Percentiles rank a stretch among this genome's conserved stretches.
phyloP scores from a whole-genome alignment of 2,113 vertebrate species.

The Marcusenius ussheri region DNA sequence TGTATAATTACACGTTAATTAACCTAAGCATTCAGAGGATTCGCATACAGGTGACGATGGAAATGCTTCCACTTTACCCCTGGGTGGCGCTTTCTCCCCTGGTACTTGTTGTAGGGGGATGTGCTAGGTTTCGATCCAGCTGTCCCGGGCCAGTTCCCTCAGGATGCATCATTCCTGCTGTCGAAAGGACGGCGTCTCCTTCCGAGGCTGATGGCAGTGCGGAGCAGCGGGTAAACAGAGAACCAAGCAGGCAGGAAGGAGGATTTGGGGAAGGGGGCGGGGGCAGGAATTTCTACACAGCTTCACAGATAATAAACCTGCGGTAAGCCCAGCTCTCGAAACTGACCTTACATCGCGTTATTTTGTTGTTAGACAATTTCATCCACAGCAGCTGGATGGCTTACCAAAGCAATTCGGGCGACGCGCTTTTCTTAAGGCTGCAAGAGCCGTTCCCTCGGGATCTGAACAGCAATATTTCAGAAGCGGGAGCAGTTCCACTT shows the following conservation, averaged over 20 bases:
- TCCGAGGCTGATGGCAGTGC: constrained; percentile 4
- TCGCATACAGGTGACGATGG: constrained; percentile 15
- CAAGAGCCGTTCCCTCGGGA: neutral
- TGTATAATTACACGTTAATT: constrained; percentile 39
- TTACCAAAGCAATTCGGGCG: neutral
- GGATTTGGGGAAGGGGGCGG: neutral
- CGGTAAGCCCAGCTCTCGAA: neutral
- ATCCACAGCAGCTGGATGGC: neutral
- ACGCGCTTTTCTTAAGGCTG: neutral
- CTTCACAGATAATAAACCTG: neutral
- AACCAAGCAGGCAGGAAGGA: neutral
- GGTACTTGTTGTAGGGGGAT: constrained; percentile 41
- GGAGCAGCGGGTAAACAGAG: neutral
- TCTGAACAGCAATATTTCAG: neutral
- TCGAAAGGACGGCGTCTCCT: constrained; percentile 38
- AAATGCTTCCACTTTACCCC: constrained; percentile 14
- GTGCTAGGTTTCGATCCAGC: constrained; percentile 41
- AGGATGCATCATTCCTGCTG: constrained; percentile 33
- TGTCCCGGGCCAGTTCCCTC: constrained; percentile 34
- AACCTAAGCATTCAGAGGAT: constrained; percentile 25
- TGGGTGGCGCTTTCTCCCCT: constrained; percentile 28
- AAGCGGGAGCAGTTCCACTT: neutral
- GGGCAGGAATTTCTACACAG: neutral
- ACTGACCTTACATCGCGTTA: neutral
- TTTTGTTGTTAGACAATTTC: constrained; percentile 6